Evolutionary conservation across 2,888 invertebrate genomes (phyloP).

Genomic region (Eubasilissa splendida): DNA sequence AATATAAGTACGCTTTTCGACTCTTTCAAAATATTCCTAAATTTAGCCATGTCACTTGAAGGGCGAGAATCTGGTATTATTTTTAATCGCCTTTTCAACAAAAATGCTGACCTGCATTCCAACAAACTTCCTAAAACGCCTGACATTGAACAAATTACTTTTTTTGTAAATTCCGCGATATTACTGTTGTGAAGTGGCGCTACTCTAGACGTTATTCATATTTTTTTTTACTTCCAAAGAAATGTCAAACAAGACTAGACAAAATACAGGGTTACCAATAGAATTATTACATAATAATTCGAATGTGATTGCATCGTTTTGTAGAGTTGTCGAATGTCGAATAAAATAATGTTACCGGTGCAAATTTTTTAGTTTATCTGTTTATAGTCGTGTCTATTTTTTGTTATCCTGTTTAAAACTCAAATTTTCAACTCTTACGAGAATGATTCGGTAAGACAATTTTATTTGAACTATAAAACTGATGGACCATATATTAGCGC

Average conservation of each 20-base stretch:
- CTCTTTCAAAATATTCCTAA: slow-evolving; percentile 73
- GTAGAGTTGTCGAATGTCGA: no score
- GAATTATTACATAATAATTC: not conserved
- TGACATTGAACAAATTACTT: slow-evolving; percentile 40
- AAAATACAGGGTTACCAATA: slow-evolving; percentile 27
- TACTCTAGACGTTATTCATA: not conserved
- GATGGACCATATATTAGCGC: no score
- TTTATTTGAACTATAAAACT: no score
- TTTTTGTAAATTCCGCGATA: slow-evolving; percentile 16
- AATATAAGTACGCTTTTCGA: slow-evolving; percentile 79
- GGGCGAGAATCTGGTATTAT: slow-evolving; percentile 60
- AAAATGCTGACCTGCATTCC: slow-evolving; percentile 41
- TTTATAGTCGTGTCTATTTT: no score
- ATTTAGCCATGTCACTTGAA: slow-evolving; percentile 69
- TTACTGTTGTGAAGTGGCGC: not conserved
- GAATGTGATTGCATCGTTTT: no score
- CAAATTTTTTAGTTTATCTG: no score
- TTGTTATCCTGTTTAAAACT: no score
- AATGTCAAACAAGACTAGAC: slow-evolving; percentile 16
- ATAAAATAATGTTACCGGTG: no score
- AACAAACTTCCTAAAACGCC: slow-evolving; percentile 24
- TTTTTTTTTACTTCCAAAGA: not conserved
- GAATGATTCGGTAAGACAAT: no score
- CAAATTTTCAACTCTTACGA: no score
- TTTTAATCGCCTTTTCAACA: slow-evolving; percentile 43